These are phyloP conservation scores for Deilephila porcellus DNA, from an alignment of 2,888 invertebrate genomes.

Conservation along the genomic window DNA sequence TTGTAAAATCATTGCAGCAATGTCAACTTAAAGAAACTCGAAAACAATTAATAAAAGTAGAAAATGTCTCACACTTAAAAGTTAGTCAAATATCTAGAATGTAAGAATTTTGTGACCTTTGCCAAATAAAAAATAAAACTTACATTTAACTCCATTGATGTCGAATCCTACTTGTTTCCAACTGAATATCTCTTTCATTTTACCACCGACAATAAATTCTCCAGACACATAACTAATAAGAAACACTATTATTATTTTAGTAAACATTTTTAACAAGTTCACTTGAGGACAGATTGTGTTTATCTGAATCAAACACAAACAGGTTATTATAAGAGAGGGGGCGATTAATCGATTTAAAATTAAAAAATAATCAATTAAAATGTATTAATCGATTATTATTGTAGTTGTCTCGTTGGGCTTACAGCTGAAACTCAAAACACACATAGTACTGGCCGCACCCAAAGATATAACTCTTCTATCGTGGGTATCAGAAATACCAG, in stretches of 20 bases:
- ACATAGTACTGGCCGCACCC: too few species aligned
- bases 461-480: too few species aligned
- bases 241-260: constrained; percentile 11
- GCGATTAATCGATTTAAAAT: not conserved
- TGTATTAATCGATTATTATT: not conserved
- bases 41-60: too few species aligned
- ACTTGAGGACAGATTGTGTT: not conserved
- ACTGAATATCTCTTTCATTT: constrained; percentile 49
- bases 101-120: not conserved
- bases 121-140: constrained; percentile 46
- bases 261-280: not conserved
- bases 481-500: too few species aligned
- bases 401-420: too few species aligned
- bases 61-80: too few species aligned
- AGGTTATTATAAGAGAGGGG: too few species aligned
- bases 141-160: constrained; percentile 59
- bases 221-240: not conserved
- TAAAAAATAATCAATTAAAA: not conserved
- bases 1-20: too few species aligned
- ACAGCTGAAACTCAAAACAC: too few species aligned
- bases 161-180: constrained; percentile 69
- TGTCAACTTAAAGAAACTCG: too few species aligned
- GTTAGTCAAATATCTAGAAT: too few species aligned
- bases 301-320: not conserved
- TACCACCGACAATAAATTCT: constrained; percentile 18